phyloP scores from a whole-genome alignment of 1,140 invertebrate genomes.

The Agraylea sexmaculata region DNA sequence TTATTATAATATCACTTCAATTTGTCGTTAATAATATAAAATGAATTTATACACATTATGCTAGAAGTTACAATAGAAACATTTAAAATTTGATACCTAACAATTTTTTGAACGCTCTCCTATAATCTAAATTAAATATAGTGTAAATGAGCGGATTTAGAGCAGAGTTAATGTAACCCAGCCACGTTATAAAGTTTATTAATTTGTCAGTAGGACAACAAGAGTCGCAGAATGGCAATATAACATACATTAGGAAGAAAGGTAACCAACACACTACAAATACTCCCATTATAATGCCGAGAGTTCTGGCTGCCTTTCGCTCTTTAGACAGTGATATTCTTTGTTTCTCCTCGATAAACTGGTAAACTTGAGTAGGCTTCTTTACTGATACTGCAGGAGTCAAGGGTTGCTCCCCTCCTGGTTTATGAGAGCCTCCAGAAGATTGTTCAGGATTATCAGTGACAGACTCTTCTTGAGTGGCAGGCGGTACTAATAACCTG shows the following conservation, averaged over 20 bases:
- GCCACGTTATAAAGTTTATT: conserved; percentile 88
- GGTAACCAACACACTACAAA: conserved; percentile 95
- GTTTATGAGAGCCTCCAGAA: conserved; percentile 23
- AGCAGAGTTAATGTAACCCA: conserved; percentile 96
- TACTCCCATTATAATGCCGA: conserved; percentile 90
- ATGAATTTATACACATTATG: too few species aligned
- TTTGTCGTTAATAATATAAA: too few species aligned
- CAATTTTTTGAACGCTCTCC: conserved; percentile 81
- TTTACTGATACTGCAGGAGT: conserved; percentile 25
- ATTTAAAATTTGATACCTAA: conserved; percentile 51
- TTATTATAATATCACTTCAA: too few species aligned
- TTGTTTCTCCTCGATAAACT: conserved; percentile 89
- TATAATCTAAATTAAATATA: conserved; percentile 94
- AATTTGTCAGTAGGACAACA: conserved; percentile 70
- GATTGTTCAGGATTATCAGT: conserved; percentile 42
- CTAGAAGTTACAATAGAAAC: too few species aligned
- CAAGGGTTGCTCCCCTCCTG: conserved; percentile 29
- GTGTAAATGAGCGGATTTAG: conserved; percentile 96
- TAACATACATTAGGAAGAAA: conserved; percentile 92
- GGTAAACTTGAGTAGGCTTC: conserved; percentile 57
- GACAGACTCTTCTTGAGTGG: conserved; percentile 50
- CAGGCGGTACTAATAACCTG: conserved; percentile 43
- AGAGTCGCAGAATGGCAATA: conserved; percentile 69
- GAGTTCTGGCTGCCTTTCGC: conserved; percentile 77
- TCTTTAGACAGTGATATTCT: conserved; percentile 87